These are phyloP conservation scores for Eupristina koningsbergeri DNA, from an alignment of 1,140 invertebrate species.

Conservation along the genomic window DNA sequence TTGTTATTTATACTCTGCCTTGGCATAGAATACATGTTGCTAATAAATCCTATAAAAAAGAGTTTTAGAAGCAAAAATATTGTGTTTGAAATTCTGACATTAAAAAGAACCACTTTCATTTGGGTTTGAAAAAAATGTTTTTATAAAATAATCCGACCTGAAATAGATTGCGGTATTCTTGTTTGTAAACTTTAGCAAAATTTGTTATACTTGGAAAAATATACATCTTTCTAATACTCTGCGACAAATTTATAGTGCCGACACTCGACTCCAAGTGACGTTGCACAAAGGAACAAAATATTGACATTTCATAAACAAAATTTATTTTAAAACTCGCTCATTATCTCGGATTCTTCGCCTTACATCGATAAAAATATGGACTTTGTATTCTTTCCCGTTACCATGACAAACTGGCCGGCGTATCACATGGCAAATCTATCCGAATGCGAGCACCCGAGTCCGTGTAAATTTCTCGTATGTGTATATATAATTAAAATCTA, in stretches of 20 bases:
- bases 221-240: neutral
- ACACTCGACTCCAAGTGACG: neutral
- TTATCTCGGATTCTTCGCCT: neutral
- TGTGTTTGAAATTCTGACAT: no score
- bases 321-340: neutral
- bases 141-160: no score
- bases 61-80: neutral
- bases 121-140: no score
- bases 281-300: no score
- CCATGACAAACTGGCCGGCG: neutral
- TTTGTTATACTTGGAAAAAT: no score
- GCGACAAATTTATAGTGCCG: no score
- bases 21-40: neutral
- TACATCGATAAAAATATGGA: neutral
- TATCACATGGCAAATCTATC: neutral
- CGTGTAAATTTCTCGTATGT: neutral
- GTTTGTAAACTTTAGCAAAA: no score
- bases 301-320: neutral
- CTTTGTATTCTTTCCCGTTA: neutral
- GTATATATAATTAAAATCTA: constrained; percentile 1
- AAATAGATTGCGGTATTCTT: no score
- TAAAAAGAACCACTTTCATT: no score
- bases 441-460: no score
- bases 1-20: neutral
- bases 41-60: neutral